These are phyloP conservation scores for Fistularia commersonii DNA, from an alignment of 2,797 vertebrate species.

Conservation along the genomic window DNA sequence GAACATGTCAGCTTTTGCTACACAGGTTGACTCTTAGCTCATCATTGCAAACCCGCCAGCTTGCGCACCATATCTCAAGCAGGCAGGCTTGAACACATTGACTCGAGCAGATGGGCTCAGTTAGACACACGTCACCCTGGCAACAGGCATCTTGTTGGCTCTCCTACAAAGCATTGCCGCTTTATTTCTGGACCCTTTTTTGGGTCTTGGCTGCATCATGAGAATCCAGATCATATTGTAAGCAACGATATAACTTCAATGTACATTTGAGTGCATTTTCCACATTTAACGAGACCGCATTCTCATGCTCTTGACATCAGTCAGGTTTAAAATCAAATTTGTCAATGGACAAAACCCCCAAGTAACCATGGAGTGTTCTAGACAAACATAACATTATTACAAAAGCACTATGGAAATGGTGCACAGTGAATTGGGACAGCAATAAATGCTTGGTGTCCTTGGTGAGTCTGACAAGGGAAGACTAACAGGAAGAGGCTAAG, in stretches of 20 bases:
- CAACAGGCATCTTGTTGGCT: slow-evolving; percentile 52
- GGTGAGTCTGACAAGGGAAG: slow-evolving; percentile 1
- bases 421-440: slow-evolving; percentile 12
- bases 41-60: slow-evolving; percentile 21
- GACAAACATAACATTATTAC: background rate
- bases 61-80: slow-evolving; percentile 46
- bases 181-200: slow-evolving; percentile 44
- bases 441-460: slow-evolving; percentile 5
- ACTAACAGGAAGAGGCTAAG: slow-evolving; percentile 33
- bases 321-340: too few species aligned
- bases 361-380: slow-evolving; percentile 6
- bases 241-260: slow-evolving; percentile 18
- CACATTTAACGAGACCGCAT: too few species aligned
- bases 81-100: slow-evolving; percentile 53
- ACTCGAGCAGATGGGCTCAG: slow-evolving; percentile 64
- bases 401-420: background rate
- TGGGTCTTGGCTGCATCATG: slow-evolving; percentile 37
- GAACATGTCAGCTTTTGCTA: slow-evolving; percentile 11
- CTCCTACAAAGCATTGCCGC: slow-evolving; percentile 14
- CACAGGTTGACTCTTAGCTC: slow-evolving; percentile 25
- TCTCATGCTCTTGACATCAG: background rate
- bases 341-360: slow-evolving; percentile 15
- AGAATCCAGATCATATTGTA: slow-evolving; percentile 22
- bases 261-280: too few species aligned
- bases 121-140: slow-evolving; percentile 66